Conservation (phyloP, 2,113 vertebrate species). For the Gymnarchus niloticus region DNA sequence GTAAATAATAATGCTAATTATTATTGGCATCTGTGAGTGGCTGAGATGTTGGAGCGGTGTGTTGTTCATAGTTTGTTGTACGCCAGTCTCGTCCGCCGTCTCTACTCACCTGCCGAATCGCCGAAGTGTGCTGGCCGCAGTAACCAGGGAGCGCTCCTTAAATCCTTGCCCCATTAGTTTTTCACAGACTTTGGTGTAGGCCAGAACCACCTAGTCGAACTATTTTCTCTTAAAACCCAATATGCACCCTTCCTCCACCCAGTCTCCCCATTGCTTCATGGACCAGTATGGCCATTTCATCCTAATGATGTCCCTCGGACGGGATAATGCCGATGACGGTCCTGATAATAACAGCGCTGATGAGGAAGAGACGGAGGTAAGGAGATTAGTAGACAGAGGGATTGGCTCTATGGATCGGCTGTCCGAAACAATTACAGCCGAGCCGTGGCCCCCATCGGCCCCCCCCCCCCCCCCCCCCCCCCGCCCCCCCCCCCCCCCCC, state of each 20-base stretch:
- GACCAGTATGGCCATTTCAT: not conserved
- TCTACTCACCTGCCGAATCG: not conserved
- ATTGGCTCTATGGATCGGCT: not conserved
- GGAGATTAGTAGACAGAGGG: not conserved
- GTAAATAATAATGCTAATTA: slow-evolving; percentile 10
- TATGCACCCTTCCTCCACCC: not conserved
- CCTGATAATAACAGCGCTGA: not conserved
- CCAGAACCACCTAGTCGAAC: not conserved
- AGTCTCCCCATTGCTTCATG: not conserved
- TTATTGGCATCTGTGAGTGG: not conserved
- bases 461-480: slow-evolving; percentile 23
- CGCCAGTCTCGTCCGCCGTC: not conserved
- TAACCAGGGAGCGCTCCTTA: not conserved
- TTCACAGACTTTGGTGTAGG: not conserved
- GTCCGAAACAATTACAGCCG: slow-evolving; percentile 50
- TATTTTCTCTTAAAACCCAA: not conserved
- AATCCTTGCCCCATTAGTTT: not conserved
- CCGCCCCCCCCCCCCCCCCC: too few relatives aligned
- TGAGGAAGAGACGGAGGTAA: not conserved
- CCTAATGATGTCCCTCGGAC: not conserved
- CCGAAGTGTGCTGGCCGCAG: not conserved
- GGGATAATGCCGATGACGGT: slow-evolving; percentile 8
- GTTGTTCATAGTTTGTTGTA: not conserved
- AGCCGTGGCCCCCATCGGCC: not conserved
- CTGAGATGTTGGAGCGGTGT: not conserved